Evolutionary conservation across 2,113 vertebrate genomes (phyloP), one percentile per base, ranked within the genome.

Genomic region (Hydrolagus affinis): DNA sequence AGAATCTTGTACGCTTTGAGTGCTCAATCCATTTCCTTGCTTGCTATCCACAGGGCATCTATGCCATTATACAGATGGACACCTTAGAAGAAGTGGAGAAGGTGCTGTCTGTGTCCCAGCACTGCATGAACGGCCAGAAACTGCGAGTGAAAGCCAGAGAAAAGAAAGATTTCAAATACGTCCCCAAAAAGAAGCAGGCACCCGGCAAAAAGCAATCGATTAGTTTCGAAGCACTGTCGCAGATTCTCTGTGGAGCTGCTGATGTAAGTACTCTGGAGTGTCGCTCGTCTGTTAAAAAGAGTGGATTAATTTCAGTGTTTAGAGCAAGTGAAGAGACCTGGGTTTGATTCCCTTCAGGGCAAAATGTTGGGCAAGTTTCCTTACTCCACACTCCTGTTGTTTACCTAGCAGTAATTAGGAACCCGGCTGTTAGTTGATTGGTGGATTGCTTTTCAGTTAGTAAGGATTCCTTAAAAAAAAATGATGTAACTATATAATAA

Each of bases 41-140:
- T 28, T 78, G 8, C 32, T 28, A 23, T 59, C 32, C 7, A 21
- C 88, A 98, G 96, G 96, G 95, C 0, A 91, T 95, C 12, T 98
- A 93, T 86, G 96, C 96, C 85, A 96, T 98, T 0, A 94, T 98
- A 83, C 94, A 95, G 89, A 95, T 97, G 89, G 88, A 70, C 0
- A 92, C 94, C 15, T 57, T 85, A 0, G 88, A 87, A 4, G 86
- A 94, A 23, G 88, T 88, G 1, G 89, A 93, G 66, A 88, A 90
- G 0, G 85, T 91, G 0, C 77, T 98, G 87, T 88, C 92, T 10
- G 88, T 93, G 74, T 25, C 92, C 0, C 89, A 94, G 86, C 96
- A 97, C 80, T 87, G 60, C 15, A 83, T 98, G 77, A 89, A 90
- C 3, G 94, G 93, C 9, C 90, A 91, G 70, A 93, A 91, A 32